A percentile compares a stretch with the other conserved stretches of the same genome.
phyloP scores from a whole-genome alignment of 2,797 vertebrate genomes.

The Myotis pilosus region DNA sequence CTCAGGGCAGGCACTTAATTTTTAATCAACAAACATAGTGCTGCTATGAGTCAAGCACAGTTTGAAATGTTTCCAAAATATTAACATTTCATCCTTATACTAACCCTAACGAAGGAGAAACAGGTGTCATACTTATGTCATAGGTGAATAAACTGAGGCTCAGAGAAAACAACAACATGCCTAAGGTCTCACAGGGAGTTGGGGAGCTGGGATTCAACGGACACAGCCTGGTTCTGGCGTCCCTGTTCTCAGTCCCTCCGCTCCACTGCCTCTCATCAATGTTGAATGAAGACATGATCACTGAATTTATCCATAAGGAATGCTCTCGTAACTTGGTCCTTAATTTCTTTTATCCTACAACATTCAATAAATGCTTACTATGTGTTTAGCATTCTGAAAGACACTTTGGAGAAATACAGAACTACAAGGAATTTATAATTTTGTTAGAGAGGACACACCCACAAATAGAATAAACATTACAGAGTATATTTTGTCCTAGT shows the following conservation, averaged over 20 bases:
- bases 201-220: background rate
- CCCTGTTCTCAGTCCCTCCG: background rate
- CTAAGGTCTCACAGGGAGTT: background rate
- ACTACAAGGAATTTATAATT: background rate
- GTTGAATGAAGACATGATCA: conserved; percentile 17
- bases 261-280: background rate
- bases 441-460: background rate
- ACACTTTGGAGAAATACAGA: background rate
- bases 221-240: background rate
- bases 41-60: background rate
- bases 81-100: background rate
- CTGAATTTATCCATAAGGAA: background rate
- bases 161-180: background rate
- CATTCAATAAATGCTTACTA: background rate
- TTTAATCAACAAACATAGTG: conserved; percentile 60
- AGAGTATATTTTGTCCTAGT: background rate
- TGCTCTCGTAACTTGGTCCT: background rate
- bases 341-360: conserved; percentile 21
- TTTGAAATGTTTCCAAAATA: background rate
- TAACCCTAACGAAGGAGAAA: background rate
- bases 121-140: background rate
- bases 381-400: background rate
- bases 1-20: conserved; percentile 42
- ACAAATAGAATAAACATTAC: background rate
- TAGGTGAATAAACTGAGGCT: conserved; percentile 8